Conservation (phyloP, 2,888 invertebrate species). For the Chrysomela aeneicollis region DNA sequence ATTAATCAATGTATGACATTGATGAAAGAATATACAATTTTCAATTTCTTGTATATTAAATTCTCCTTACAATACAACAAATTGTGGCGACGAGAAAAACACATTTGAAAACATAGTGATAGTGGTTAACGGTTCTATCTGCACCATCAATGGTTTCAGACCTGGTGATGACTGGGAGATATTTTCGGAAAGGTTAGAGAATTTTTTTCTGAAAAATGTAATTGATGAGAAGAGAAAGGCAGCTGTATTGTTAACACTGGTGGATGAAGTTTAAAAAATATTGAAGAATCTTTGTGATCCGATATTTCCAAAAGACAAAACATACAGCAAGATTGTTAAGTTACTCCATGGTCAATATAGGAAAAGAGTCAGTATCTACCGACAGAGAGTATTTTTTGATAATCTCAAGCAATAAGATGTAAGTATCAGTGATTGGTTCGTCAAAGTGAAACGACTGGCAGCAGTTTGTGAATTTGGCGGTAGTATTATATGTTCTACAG, state of each 20-base stretch:
- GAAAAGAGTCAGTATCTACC: conserved; percentile 12
- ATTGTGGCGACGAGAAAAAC: too few species aligned
- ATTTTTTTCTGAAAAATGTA: not conserved
- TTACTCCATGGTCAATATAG: conserved; percentile 14
- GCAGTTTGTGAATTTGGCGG: conserved; percentile 20
- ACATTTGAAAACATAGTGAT: too few species aligned
- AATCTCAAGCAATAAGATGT: conserved; percentile 9
- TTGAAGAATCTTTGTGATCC: conserved; percentile 15
- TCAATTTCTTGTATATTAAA: too few species aligned
- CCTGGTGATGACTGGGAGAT: conserved; percentile 13
- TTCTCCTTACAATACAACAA: too few species aligned
- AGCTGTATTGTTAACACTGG: conserved; percentile 2
- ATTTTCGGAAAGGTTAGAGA: conserved; percentile 15
- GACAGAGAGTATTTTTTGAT: conserved; percentile 15
- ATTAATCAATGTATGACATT: too few species aligned
- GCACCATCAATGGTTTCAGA: not conserved
- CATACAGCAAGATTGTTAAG: not conserved
- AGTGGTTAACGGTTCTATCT: not conserved
- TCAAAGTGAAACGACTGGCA: conserved; percentile 20
- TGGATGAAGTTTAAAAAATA: conserved; percentile 13
- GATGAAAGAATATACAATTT: too few species aligned
- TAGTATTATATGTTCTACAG: too few species aligned
- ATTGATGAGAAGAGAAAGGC: conserved; percentile 7
- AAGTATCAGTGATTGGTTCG: conserved; percentile 21
- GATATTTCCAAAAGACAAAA: not conserved